Evolutionary conservation across 2,113 vertebrate species (phyloP), one percentile per base, ranked within the genome.

Genomic region (Alethe diademata): DNA sequence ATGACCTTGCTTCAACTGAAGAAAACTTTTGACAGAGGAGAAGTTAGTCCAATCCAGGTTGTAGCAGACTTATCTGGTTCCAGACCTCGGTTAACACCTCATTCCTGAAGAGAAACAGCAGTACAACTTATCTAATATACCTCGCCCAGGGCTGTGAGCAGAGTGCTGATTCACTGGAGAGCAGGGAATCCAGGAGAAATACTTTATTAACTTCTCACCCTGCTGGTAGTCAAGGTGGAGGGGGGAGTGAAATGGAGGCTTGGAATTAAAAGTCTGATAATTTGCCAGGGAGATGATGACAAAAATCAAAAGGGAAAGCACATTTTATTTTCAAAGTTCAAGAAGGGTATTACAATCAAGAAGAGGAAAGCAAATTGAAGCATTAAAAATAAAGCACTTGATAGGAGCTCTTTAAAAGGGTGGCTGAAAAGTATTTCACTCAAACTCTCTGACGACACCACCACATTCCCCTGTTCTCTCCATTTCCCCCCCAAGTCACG

Each of bases 261-360:
- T 92, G 61, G 53, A 94, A 94, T 95, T 95, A 94, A 56, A 94
- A 95, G 92, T 92, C 90, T 92, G 92, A 91, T 94, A 85, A 78
- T 70, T 95, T 95, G 93, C 92, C 96, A 96, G 80, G 69, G 79
- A 95, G 88, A 79, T 91, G 95, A 93, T 95, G 93, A 92, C 87
- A 93, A 90, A 94, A 95, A 95, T 96, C 91, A 96, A 88, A 96
- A 95, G 81, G 81, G 85, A 97, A 94, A 95, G 90, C 85, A 91
- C 90, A 94, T 83, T 94, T 90, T 95, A 91, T 94, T 93, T 94
- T 71, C 93, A 95, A 96, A 96, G 96, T 93, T 97, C 95, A 96
- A 97, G 92, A 72, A 96, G 92, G 85, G 74, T 95, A 95, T 96
- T 97, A 96, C 93, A 96, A 97, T 97, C 94, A 96, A 94, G 94